Conservation (phyloP, 92 coral and sea anemone species). For the Epizoanthus rinbou region DNA sequence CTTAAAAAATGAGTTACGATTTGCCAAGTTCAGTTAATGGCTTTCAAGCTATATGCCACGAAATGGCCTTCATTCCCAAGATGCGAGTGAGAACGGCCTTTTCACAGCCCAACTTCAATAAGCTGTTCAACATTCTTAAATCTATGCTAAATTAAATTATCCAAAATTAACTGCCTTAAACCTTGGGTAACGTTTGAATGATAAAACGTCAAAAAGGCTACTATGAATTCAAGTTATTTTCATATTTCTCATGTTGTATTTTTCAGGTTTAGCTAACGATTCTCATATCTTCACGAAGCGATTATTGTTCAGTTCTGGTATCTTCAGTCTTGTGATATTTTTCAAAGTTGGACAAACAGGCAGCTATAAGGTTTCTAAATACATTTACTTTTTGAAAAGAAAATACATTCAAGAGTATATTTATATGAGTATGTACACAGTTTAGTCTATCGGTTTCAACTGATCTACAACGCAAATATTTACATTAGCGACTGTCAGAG, state of each 20-base stretch:
- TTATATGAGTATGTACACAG: not conserved
- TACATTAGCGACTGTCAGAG: conserved; percentile 15
- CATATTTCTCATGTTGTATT: not conserved
- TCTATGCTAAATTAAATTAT: not conserved
- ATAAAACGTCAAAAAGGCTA: no score
- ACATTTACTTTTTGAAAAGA: not conserved
- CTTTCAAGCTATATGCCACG: conserved; percentile 1
- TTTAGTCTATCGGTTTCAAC: conserved; percentile 11
- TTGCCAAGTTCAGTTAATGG: not conserved
- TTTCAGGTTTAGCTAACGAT: not conserved
- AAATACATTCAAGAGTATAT: not conserved
- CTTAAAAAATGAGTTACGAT: conserved; percentile 6
- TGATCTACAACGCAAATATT: conserved; percentile 33
- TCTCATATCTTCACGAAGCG: not conserved
- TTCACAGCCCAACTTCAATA: not conserved
- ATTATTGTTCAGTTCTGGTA: not conserved
- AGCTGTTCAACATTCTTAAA: not conserved
- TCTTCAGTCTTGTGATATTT: not conserved
- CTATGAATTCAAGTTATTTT: no score
- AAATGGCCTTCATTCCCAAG: conserved; percentile 3
- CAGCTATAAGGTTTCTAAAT: no score
- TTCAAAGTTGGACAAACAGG: not conserved
- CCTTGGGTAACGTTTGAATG: no score
- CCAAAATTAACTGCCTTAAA: no score
- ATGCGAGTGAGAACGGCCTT: not conserved